Conservation (phyloP, 37 sponge, comb jelly and placozoan species). For the Axinella damicornis region DNA sequence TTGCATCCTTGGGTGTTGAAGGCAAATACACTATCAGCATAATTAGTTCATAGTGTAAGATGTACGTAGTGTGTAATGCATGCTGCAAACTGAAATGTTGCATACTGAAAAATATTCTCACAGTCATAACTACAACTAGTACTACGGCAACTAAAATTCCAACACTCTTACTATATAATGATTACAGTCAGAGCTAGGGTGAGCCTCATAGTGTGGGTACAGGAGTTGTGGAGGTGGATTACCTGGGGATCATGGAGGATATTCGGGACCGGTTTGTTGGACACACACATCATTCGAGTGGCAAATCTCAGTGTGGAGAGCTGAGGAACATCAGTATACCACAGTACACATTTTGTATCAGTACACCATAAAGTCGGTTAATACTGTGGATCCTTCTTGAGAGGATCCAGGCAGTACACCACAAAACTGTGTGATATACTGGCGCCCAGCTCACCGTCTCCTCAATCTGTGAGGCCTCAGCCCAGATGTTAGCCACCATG, state of each 20-base stretch:
- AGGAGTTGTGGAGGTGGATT: conserved; percentile 5
- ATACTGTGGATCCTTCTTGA: no score
- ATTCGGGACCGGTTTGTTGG: conserved; percentile 75
- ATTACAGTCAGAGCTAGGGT: background rate
- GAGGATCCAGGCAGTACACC: no score
- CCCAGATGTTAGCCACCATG: conserved; percentile 97
- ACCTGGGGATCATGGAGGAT: conserved; percentile 87
- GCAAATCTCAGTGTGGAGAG: conserved; percentile 94
- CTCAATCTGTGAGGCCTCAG: conserved; percentile 86
- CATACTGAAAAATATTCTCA: no score
- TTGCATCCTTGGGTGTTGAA: no score
- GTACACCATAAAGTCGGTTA: conserved; percentile 3
- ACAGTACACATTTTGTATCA: background rate
- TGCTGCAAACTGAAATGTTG: no score
- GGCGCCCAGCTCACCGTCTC: conserved; percentile 74
- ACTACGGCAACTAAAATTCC: no score
- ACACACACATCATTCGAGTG: conserved; percentile 89
- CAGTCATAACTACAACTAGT: no score
- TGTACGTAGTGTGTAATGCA: no score
- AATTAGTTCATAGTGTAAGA: no score
- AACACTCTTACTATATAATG: background rate
- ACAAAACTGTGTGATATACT: no score
- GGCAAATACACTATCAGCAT: no score
- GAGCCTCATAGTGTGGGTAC: no score
- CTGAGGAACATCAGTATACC: conserved; percentile 24